phyloP scores from a whole-genome alignment of 2,888 invertebrate genomes.

The Chrysopilus asiliformis region DNA sequence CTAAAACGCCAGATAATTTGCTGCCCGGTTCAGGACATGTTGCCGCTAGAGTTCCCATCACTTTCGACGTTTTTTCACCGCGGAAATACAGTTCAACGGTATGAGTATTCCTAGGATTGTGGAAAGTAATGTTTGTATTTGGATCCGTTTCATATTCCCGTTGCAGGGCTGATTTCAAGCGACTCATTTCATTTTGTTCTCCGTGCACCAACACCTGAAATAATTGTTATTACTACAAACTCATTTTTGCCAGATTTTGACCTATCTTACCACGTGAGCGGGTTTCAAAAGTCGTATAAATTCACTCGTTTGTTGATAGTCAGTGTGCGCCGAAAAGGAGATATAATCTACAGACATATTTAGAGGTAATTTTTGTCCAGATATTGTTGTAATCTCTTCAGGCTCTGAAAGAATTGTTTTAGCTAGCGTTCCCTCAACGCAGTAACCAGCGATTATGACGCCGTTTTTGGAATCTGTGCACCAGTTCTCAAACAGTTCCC shows the following conservation, averaged over 20 bases:
- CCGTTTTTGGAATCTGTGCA: slow-evolving; percentile 98
- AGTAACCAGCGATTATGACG: slow-evolving; percentile 94
- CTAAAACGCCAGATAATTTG: slow-evolving; percentile 79
- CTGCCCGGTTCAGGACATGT: slow-evolving; percentile 66
- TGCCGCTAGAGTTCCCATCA: slow-evolving; percentile 84
- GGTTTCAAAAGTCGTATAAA: slow-evolving; percentile 90
- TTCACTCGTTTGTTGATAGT: slow-evolving; percentile 95
- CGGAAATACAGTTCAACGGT: slow-evolving; percentile 85
- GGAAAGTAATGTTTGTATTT: slow-evolving; percentile 68
- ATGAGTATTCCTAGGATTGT: slow-evolving; percentile 94
- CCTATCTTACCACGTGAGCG: slow-evolving; percentile 68
- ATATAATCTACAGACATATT: slow-evolving; percentile 99
- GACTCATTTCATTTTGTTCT: slow-evolving; percentile 97
- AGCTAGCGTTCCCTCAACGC: slow-evolving; percentile 80
- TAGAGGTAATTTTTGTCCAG: slow-evolving; percentile 88
- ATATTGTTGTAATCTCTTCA: slow-evolving; percentile 90
- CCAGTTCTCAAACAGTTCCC: slow-evolving; percentile 98
- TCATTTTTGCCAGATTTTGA: no score
- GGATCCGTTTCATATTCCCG: slow-evolving; percentile 85
- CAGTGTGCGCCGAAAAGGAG: slow-evolving; percentile 98
- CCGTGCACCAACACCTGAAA: slow-evolving; percentile 84
- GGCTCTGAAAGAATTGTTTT: slow-evolving; percentile 95
- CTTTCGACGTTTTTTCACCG: slow-evolving; percentile 97
- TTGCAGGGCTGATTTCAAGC: slow-evolving; percentile 85
- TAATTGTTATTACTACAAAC: no score